Conservation (phyloP, 2,113 vertebrate species). For the Chaenogobius annularis region DNA sequence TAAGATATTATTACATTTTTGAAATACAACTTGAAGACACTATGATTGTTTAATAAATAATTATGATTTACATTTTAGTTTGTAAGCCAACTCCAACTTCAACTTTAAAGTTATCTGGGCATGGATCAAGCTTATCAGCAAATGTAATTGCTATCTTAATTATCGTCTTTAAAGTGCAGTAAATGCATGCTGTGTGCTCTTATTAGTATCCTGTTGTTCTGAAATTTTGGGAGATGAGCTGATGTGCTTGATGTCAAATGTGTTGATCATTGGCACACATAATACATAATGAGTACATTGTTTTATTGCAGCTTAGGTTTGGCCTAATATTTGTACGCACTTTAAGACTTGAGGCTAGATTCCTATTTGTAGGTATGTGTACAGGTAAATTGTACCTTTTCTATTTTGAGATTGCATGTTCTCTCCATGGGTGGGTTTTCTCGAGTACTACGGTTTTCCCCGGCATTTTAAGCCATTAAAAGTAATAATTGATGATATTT, state of each 20-base stretch:
- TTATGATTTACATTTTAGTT: neutral
- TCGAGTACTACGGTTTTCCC: no score
- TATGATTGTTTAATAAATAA: neutral
- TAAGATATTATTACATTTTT: neutral
- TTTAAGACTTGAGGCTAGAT: neutral
- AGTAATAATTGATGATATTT: no score
- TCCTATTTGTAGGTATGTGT: neutral
- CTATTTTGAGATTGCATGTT: no score
- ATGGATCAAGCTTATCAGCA: conserved; percentile 10
- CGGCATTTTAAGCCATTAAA: no score
- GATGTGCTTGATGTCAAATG: neutral
- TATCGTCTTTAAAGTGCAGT: conserved; percentile 1
- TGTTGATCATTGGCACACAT: neutral
- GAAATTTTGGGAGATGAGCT: neutral
- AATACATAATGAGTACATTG: no score
- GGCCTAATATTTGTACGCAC: neutral
- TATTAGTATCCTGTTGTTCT: neutral
- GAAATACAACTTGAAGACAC: neutral
- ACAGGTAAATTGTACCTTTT: neutral
- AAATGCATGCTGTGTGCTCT: neutral
- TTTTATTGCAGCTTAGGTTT: neutral
- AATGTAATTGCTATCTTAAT: conserved; percentile 4
- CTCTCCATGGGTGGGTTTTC: neutral
- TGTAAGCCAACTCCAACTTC: neutral
- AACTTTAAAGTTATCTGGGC: no score